A percentile compares a stretch with the other conserved stretches of the same genome.
Evolutionary conservation across 2,113 vertebrate species (phyloP).

Genomic region (Daubentonia madagascariensis): DNA sequence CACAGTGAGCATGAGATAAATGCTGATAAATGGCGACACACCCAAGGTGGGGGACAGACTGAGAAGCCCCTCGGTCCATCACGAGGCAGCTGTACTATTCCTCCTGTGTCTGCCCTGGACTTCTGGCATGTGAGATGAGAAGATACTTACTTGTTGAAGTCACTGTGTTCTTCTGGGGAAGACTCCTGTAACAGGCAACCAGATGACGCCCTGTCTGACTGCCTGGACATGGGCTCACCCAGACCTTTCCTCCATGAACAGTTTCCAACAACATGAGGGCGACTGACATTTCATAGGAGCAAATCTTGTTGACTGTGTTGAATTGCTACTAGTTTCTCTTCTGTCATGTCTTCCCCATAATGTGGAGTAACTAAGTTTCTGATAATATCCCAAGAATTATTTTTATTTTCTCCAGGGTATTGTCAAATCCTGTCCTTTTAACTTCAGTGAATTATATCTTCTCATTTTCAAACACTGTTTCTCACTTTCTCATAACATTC

Average conservation of each 20-base stretch:
- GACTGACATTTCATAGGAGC: rapidly evolving
- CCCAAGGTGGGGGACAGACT: rapidly evolving
- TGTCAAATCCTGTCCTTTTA: neutral
- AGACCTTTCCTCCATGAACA: no score
- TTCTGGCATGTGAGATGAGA: no score
- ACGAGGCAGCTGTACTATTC: rapidly evolving
- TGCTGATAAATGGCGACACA: rapidly evolving
- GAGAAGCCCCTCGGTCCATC: neutral
- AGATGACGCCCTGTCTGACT: neutral
- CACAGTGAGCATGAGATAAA: neutral
- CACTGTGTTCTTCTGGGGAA: no score
- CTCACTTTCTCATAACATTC: neutral
- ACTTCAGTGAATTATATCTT: neutral
- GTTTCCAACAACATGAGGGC: neutral
- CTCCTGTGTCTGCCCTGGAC: neutral
- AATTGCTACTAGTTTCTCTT: neutral
- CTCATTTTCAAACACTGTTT: neutral
- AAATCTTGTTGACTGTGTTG: neutral
- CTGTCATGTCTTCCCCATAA: no score
- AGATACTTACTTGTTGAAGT: no score
- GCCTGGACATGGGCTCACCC: neutral
- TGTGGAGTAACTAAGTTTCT: neutral
- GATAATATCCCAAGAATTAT: neutral
- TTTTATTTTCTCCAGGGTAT: neutral
- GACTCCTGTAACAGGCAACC: rapidly evolving